These are phyloP conservation scores for Loris lydekkerianus DNA, from an alignment of 2,797 vertebrate species.

Conservation along the genomic window DNA sequence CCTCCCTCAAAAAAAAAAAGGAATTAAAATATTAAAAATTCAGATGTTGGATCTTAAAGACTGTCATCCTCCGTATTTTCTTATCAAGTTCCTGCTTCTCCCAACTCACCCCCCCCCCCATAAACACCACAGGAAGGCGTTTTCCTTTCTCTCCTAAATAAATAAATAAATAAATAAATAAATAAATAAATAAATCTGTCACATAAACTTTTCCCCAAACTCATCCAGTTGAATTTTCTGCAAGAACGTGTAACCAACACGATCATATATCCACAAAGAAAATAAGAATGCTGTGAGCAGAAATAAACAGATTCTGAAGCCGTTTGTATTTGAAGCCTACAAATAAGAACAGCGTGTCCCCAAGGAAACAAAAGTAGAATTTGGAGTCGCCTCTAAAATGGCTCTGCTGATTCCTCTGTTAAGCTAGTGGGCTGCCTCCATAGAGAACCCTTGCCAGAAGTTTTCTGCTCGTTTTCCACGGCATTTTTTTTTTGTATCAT, in stretches of 20 bases:
- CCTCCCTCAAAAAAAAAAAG: background rate
- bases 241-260: background rate
- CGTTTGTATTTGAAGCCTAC: conserved; percentile 7
- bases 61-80: background rate
- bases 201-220: conserved; percentile 49
- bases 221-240: conserved; percentile 7
- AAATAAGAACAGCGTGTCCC: conserved; percentile 70
- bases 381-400: conserved; percentile 57
- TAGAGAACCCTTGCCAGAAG: conserved; percentile 85
- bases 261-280: background rate
- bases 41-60: conserved; percentile 4
- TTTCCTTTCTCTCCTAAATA: conserved; percentile 42
- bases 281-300: background rate
- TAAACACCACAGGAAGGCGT: conserved; percentile 30
- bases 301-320: conserved; percentile 9
- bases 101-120: too few relatives aligned
- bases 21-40: background rate
- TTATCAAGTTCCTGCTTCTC: conserved; percentile 29
- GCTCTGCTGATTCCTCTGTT: conserved; percentile 68
- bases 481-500: conserved; percentile 78
- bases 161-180: background rate
- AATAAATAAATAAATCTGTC: background rate
- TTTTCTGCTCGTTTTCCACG: conserved; percentile 68
- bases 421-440: conserved; percentile 68
- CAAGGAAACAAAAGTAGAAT: conserved; percentile 72